Base-by-base conservation (phyloP, 2,113 vertebrate species). In the Chaenogobius annularis region DNA sequence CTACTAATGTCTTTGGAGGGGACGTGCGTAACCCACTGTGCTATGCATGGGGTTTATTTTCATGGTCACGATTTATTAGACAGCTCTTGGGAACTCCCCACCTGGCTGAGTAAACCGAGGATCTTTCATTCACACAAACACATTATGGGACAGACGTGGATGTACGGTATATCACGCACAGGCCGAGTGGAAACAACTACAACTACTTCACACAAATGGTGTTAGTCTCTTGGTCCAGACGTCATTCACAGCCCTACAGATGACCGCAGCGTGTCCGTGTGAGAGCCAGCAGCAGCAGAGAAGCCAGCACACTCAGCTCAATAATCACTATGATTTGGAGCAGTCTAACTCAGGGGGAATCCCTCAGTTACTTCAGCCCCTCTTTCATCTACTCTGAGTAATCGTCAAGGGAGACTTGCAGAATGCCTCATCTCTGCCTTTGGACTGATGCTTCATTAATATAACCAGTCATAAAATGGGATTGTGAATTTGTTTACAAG, bases 281-380 rank as follows among this genome's bases (percentile, higher is more conserved):
- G 73, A 40, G 76, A 84, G 84, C 78, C 83, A 88, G 77, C 80
- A 84, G 77, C 81, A 85, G 72, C 75, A 83, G 77, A 83, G 77
- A 78, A 85, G 80, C 78, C 78, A 83, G 70, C 64, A 68, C 77
- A 72, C 81, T 70, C 73, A 77, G 73, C 81, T 70, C 74, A 79
- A 85, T 85, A 81, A 85, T 90, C 75, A 83, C 56, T 65, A 78
- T 85, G 80, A 91, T 86, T 83, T 73, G 81, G 82, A 85, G 78
- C 68, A 71, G 74, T 85, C 89, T 87, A 78, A 81, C 85, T 80
- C 73, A 82, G 66, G 80, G 81, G 85, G 84, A 79, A 83, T 85
- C 80, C 73, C 79, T 80, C 67, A 74, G 63, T 84, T 73, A 79
- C 68, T 72, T 77, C 74, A 78, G 74, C 67, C 40, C 19, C 14